These are phyloP conservation scores for Syngnathus typhle DNA, from an alignment of 2,113 vertebrate genomes.

Conservation along the genomic window DNA sequence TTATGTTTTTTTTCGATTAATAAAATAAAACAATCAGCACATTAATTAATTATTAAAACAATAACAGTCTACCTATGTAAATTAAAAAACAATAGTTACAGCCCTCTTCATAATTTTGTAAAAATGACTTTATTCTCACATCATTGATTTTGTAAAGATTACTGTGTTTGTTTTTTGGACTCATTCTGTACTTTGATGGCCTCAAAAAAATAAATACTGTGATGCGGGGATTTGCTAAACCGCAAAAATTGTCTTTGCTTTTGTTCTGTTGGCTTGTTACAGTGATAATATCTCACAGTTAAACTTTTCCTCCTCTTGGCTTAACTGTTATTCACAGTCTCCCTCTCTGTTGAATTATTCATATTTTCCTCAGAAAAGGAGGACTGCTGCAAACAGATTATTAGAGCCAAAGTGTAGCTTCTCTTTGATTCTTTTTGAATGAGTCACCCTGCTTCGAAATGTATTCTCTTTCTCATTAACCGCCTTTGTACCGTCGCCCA, in stretches of 20 bases:
- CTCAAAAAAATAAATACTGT: background rate
- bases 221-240: too few relatives aligned
- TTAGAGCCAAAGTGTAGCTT: slow-evolving; percentile 35
- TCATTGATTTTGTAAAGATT: too few relatives aligned
- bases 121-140: too few relatives aligned
- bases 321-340: slow-evolving; percentile 30
- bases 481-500: slow-evolving; percentile 19
- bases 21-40: too few relatives aligned
- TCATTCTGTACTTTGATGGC: background rate
- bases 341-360: slow-evolving; percentile 43
- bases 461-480: slow-evolving; percentile 21
- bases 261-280: background rate
- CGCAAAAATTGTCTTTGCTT: background rate
- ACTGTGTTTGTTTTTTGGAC: too few relatives aligned
- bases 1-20: too few relatives aligned
- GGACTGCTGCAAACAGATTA: slow-evolving; percentile 48
- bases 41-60: too few relatives aligned
- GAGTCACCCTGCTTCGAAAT: slow-evolving; percentile 37
- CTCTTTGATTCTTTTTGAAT: slow-evolving; percentile 51
- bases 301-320: slow-evolving; percentile 11
- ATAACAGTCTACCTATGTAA: too few relatives aligned
- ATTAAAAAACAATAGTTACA: too few relatives aligned
- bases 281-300: slow-evolving; percentile 9
- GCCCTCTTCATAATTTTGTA: too few relatives aligned
- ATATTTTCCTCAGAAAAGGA: slow-evolving; percentile 33